Conservation (phyloP, 2,888 invertebrate species). For the Eupithecia dodoneata region DNA sequence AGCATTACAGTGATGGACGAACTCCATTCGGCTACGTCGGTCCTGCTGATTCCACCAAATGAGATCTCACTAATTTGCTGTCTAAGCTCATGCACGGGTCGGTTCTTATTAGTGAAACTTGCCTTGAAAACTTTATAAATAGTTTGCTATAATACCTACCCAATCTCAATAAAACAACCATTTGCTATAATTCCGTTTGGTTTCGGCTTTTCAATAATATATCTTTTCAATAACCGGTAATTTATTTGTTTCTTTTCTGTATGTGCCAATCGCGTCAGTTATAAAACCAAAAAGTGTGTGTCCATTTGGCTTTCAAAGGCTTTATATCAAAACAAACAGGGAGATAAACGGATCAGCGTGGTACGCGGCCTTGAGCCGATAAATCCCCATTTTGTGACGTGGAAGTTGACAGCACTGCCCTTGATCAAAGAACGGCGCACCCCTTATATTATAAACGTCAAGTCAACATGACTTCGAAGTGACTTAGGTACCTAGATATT, state of each 20-base stretch:
- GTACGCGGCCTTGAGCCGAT: constrained; percentile 21
- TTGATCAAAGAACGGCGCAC: constrained; percentile 43
- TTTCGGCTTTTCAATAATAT: background rate
- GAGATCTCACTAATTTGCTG: constrained; percentile 58
- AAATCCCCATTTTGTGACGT: constrained; percentile 34
- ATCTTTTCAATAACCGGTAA: background rate
- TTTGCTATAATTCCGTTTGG: background rate
- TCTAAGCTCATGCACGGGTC: constrained; percentile 28
- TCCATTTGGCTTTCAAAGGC: constrained; percentile 10
- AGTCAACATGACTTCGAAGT: constrained; percentile 43
- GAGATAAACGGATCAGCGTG: constrained; percentile 18
- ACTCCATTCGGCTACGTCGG: constrained; percentile 36
- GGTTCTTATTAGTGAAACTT: constrained; percentile 13
- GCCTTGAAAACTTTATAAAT: constrained; percentile 8
- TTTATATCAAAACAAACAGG: constrained; percentile 18
- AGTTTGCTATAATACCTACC: background rate
- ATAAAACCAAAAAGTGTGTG: constrained; percentile 2
- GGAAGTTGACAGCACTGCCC: constrained; percentile 36
- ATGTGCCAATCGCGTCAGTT: background rate
- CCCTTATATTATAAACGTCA: constrained; percentile 44
- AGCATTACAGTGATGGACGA: constrained; percentile 46
- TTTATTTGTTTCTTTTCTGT: background rate
- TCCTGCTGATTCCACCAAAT: constrained; percentile 57
- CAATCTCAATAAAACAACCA: background rate
- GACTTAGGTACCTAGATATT: constrained; percentile 17